Conservation (phyloP, 2,113 vertebrate species). For the Butorides virescens region DNA sequence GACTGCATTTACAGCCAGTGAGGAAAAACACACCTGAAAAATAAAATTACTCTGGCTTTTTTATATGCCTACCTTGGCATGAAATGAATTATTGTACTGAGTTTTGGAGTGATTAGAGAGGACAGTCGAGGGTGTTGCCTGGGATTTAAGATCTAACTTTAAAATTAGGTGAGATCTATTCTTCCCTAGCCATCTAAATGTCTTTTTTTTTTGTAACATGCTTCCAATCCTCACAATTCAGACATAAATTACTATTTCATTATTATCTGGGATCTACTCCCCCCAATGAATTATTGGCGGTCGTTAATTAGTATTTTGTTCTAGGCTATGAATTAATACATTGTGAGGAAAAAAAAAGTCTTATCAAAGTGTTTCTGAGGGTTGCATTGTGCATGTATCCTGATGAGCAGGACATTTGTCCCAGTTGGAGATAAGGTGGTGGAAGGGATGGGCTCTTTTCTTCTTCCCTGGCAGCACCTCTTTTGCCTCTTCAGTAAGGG, state of each 20-base stretch:
- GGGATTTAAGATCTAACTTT: background rate
- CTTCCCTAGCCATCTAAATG: background rate
- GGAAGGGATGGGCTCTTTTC: background rate
- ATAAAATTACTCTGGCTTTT: background rate
- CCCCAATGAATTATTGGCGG: background rate
- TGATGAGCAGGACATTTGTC: background rate
- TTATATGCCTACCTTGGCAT: background rate
- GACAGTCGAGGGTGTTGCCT: background rate
- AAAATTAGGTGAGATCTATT: background rate
- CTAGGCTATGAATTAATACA: background rate
- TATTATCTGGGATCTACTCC: background rate
- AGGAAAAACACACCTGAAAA: background rate
- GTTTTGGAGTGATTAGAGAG: background rate
- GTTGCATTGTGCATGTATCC: accelerated
- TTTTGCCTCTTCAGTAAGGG: background rate
- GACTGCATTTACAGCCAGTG: accelerated
- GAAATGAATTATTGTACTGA: background rate
- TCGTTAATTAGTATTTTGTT: background rate
- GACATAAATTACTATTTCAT: background rate
- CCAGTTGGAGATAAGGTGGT: background rate
- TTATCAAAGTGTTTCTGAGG: background rate
- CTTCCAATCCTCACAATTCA: background rate
- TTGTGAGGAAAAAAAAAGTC: too few species aligned
- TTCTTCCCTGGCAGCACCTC: background rate
- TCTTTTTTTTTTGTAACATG: background rate